phyloP scores from a whole-genome alignment of 2,888 invertebrate genomes.

The Sminthurinus aureus region DNA sequence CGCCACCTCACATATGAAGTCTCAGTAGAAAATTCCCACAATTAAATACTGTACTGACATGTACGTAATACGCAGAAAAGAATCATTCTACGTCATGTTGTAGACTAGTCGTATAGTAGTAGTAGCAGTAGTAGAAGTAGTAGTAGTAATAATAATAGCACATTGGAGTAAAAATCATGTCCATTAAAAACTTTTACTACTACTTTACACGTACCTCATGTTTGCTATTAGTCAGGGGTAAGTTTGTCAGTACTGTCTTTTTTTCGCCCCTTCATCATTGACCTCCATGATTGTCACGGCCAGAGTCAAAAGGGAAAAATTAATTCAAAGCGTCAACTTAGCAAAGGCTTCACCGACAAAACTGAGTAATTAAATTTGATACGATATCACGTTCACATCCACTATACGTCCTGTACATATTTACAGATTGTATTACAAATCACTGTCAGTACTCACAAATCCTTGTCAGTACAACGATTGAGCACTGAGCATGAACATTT shows the following conservation, averaged over 20 bases:
- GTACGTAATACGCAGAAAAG: background rate
- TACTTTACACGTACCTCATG: too few species aligned
- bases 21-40: background rate
- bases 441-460: too few species aligned
- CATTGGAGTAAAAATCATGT: background rate
- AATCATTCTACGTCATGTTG: too few species aligned
- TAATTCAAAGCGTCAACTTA: slow-evolving; percentile 25
- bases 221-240: too few species aligned
- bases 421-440: too few species aligned
- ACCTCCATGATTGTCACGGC: slow-evolving; percentile 23
- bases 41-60: background rate
- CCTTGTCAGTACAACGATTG: too few species aligned
- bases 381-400: background rate
- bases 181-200: background rate
- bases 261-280: background rate
- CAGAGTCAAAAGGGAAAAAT: slow-evolving; percentile 16
- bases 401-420: too few species aligned
- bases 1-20: too few species aligned
- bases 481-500: too few species aligned
- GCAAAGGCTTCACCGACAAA: slow-evolving; percentile 1
- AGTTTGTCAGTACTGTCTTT: too few species aligned
- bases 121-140: background rate
- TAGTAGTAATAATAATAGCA: background rate
- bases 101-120: too few species aligned
- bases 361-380: slow-evolving; percentile 19